phyloP scores from a whole-genome alignment of 2,113 vertebrate species.

The Oncorhynchus keta region DNA sequence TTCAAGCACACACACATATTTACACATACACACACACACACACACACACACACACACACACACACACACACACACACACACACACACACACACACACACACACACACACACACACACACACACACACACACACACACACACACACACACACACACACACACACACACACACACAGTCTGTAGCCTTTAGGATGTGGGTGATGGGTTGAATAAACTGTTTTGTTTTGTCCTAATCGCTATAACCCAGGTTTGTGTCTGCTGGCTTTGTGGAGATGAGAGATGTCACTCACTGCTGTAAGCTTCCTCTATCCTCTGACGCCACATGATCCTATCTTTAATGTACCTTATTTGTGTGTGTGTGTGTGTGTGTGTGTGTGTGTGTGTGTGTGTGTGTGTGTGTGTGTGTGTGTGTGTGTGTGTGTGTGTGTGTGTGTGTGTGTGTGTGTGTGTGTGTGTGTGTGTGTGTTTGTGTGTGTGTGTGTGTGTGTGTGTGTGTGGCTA shows the following conservation, averaged over 20 bases:
- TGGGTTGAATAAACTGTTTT: not conserved
- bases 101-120: not conserved
- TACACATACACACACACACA: not conserved
- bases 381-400: not conserved
- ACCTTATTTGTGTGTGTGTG: conserved; percentile 1
- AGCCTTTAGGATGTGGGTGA: not conserved
- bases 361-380: conserved; percentile 9
- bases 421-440: conserved; percentile 12
- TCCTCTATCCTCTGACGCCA: conserved; percentile 69
- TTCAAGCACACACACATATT: too few relatives aligned
- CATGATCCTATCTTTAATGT: conserved; percentile 75
- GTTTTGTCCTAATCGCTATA: not conserved
- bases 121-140: conserved; percentile 3
- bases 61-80: conserved; percentile 8
- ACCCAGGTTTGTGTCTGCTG: conserved; percentile 6
- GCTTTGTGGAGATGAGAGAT: conserved; percentile 72
- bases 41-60: not conserved
- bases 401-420: not conserved
- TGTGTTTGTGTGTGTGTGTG: not conserved
- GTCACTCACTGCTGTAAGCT: conserved; percentile 73
- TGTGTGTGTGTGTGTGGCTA: conserved; percentile 27
- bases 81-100: not conserved
- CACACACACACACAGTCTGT: not conserved
- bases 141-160: not conserved
- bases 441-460: conserved; percentile 12